Base-by-base conservation (phyloP, 2,888 invertebrate species). In the Luffia ferchaultella region DNA sequence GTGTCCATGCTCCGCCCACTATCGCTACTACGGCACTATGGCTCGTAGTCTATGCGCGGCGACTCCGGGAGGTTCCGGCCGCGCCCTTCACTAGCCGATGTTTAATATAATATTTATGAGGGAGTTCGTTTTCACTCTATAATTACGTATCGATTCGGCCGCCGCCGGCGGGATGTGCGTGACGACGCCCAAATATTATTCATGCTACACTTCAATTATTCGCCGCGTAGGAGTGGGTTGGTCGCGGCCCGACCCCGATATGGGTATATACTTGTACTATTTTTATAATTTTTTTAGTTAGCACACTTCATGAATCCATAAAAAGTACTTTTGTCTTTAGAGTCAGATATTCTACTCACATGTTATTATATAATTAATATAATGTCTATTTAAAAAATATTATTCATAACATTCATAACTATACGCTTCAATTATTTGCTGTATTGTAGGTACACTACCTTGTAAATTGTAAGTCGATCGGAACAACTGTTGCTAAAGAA, bases 121-220 rank as follows among this genome's bases (percentile, higher is more conserved):
- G 80, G 80, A 76, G 54, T 49, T 51, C 65, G 69, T 75, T 77
- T 74, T 75, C 71, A 76, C 75, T 78, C 74, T 78, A 79, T 83
- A 83, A 83, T 83, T 83, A 76, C 75, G 71, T 72, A 79, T 83
- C 77, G 79, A 79, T 79, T 76, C 58, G 69, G 64, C 64, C 64
- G 67, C 63, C 30, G 49, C 42, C 18, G 49, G 49, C 42, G 19
- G 44, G 44, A 17, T 48, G 44, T 51, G 64, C 65, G 70, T 73
- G 70, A 73, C 70, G 72, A 70, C 77, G 75, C 78, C 77, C 79
- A 75, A 79, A 79, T 78, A 75, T 74, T 79, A 78, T 76, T 77
- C 78, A 75, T 73, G 60, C 58, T 59, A 61, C 66, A 73, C 77
- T 73, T 73, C 73, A 75, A 74, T 76, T 71, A 75, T 60, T 59